These are phyloP conservation scores for Aspidiotus destructor DNA, from an alignment of 2,888 invertebrate genomes.

Conservation along the genomic window DNA sequence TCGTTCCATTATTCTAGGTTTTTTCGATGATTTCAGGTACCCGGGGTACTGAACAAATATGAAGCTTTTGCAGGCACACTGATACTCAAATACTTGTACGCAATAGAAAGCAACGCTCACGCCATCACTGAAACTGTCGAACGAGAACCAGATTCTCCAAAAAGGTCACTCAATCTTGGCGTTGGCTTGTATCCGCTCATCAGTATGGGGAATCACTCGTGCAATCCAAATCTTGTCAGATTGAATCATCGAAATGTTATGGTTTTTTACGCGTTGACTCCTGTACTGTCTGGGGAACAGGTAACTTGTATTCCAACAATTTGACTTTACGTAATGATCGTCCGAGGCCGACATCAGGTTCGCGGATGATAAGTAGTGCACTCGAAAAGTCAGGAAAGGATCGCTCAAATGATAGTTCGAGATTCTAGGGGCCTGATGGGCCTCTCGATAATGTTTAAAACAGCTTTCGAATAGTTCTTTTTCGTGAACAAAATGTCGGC, in stretches of 20 bases:
- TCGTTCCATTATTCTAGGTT: too few species aligned
- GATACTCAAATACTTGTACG: not conserved
- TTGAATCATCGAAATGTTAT: not conserved
- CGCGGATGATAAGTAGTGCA: too few species aligned
- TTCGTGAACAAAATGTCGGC: not conserved
- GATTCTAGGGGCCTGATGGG: too few species aligned
- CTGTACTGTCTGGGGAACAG: not conserved
- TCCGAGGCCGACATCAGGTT: too few species aligned
- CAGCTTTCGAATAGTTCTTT: too few species aligned
- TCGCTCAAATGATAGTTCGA: too few species aligned
- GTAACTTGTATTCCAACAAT: not conserved
- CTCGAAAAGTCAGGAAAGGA: too few species aligned
- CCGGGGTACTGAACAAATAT: not conserved
- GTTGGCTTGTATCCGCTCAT: not conserved
- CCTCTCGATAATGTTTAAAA: too few species aligned
- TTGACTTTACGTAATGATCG: too few species aligned
- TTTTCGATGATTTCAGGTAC: too few species aligned
- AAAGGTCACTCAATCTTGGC: not conserved
- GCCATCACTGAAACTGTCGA: not conserved
- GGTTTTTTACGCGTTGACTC: not conserved
- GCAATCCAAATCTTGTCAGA: not conserved
- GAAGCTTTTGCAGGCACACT: not conserved
- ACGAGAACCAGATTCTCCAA: not conserved
- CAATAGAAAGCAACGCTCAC: not conserved
- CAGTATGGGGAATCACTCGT: not conserved